Evolutionary conservation across 2,113 vertebrate genomes (phyloP).

Genomic region (Protobothrops flavoviridis): DNA sequence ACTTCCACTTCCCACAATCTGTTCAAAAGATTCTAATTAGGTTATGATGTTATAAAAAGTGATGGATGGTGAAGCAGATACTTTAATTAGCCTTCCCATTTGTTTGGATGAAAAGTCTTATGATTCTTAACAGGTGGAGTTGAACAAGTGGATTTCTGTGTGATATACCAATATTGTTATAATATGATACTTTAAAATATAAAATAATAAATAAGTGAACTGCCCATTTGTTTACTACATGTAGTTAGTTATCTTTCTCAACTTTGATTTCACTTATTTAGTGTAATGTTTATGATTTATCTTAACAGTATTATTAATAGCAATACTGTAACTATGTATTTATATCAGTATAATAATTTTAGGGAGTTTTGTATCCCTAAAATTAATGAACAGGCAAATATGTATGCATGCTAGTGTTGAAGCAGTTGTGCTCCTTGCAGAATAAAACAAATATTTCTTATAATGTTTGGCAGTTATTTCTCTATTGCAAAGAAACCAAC

Average conservation of each 20-base stretch:
- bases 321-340: neutral
- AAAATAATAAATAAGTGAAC: neutral
- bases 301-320: neutral
- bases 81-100: neutral
- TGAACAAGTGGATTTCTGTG: neutral
- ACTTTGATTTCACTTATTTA: neutral
- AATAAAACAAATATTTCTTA: constrained; percentile 6
- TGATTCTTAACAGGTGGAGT: neutral
- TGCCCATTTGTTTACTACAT: neutral
- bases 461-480: constrained; percentile 23
- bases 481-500: constrained; percentile 9
- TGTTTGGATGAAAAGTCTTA: neutral
- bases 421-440: neutral
- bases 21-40: neutral
- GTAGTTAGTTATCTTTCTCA: neutral
- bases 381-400: neutral
- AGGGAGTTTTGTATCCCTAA: neutral
- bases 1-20: neutral
- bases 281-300: neutral
- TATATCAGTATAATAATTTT: neutral
- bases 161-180: neutral
- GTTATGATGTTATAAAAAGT: neutral
- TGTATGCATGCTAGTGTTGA: neutral
- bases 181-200: neutral
- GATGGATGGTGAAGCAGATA: neutral